Conservation (phyloP, 2,797 vertebrate genomes). For the Myotis daubentonii region DNA sequence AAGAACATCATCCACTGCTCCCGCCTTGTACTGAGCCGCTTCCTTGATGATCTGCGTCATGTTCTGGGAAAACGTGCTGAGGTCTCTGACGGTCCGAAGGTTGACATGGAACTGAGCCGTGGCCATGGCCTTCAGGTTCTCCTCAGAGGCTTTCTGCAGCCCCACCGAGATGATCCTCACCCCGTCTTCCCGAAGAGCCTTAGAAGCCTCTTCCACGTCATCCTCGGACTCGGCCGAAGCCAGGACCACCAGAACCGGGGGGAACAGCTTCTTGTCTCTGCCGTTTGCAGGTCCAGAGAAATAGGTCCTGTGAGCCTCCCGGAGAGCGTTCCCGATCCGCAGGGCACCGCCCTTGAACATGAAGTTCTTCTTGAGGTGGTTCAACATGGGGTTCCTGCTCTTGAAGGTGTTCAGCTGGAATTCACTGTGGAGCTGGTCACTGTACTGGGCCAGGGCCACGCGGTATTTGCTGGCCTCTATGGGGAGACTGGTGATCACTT, state of each 20-base stretch:
- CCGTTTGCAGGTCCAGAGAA: conserved; percentile 59
- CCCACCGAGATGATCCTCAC: conserved; percentile 82
- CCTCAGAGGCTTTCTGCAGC: conserved; percentile 66
- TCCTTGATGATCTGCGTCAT: conserved; percentile 57
- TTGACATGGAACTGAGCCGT: conserved; percentile 72
- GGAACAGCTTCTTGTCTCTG: conserved; percentile 75
- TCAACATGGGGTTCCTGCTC: conserved; percentile 76
- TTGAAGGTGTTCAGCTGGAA: conserved; percentile 74
- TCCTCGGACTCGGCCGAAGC: conserved; percentile 79
- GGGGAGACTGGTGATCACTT: conserved; percentile 84
- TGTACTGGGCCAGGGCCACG: conserved; percentile 80
- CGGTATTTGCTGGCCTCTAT: conserved; percentile 79
- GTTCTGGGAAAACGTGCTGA: conserved; percentile 59
- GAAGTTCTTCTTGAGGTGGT: conserved; percentile 79
- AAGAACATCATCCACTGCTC: background rate
- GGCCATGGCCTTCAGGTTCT: conserved; percentile 78
- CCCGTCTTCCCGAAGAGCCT: conserved; percentile 68
- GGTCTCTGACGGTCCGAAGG: conserved; percentile 58
- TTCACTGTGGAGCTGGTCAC: conserved; percentile 64
- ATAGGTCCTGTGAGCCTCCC: conserved; percentile 61
- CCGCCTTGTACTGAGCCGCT: background rate
- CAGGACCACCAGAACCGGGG: conserved; percentile 81
- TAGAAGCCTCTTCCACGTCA: conserved; percentile 67
- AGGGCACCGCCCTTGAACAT: conserved; percentile 73
- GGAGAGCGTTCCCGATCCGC: conserved; percentile 74